Percentiles rank a stretch among this genome's conserved stretches.
Evolutionary conservation across 2,888 invertebrate species (phyloP).

Genomic region (Philereme vetulata): DNA sequence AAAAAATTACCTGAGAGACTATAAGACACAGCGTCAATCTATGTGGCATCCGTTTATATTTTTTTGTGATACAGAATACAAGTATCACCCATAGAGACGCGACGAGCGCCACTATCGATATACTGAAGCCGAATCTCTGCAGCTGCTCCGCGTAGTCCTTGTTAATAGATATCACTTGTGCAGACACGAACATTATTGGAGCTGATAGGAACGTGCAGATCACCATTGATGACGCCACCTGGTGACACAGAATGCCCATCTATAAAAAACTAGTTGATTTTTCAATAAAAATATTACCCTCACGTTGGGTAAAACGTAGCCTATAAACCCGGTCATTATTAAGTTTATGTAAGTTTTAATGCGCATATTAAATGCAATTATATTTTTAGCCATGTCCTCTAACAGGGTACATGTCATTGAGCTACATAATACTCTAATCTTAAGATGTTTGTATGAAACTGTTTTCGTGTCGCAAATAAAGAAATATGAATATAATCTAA

Average conservation of each 20-base stretch:
- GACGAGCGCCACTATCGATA: conserved; percentile 90
- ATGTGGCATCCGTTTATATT: conserved; percentile 91
- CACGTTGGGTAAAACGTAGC: too few species aligned
- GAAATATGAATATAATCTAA: too few species aligned
- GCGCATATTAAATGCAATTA: too few species aligned
- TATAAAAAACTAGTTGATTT: too few species aligned
- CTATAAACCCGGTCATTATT: too few species aligned
- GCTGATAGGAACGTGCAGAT: conserved; percentile 97
- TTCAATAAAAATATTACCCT: too few species aligned
- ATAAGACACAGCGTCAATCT: conserved; percentile 91
- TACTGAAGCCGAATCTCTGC: conserved; percentile 91
- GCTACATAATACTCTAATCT: too few species aligned
- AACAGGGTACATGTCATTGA: too few species aligned
- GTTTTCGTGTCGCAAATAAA: too few species aligned
- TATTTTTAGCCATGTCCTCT: too few species aligned
- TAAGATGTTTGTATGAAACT: too few species aligned
- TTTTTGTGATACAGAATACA: conserved; percentile 89
- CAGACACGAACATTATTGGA: conserved; percentile 97
- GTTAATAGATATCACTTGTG: conserved; percentile 94
- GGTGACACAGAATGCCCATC: conserved; percentile 12
- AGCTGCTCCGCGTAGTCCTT: conserved; percentile 91
- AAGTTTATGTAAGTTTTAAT: too few species aligned
- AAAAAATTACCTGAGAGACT: conserved; percentile 88
- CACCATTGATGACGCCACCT: conserved; percentile 97
- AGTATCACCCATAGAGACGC: conserved; percentile 91